Percentiles rank a stretch among this genome's conserved stretches.
Conservation (phyloP, 1,140 invertebrate genomes). For the Melipona quadrifasciata region DNA sequence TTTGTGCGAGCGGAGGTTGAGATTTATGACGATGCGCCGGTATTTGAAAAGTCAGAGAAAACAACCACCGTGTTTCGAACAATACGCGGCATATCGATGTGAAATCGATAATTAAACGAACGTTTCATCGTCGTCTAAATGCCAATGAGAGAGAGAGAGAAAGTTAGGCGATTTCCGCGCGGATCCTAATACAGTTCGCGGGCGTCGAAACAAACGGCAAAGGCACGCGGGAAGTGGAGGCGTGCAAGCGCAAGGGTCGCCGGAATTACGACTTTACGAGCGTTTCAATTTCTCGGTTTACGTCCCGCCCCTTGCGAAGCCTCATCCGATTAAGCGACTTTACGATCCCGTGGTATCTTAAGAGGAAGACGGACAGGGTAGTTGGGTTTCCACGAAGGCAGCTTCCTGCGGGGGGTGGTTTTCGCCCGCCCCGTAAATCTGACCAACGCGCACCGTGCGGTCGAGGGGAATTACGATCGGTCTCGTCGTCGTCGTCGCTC, state of each 20-base stretch:
- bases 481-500: background rate
- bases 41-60: background rate
- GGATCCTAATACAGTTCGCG: background rate
- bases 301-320: slow-evolving; percentile 47
- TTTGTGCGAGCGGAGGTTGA: too few relatives aligned
- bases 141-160: too few relatives aligned
- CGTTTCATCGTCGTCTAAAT: background rate
- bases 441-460: slow-evolving; percentile 7
- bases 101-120: background rate
- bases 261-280: slow-evolving; percentile 69
- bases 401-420: slow-evolving; percentile 1
- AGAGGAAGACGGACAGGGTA: slow-evolving; percentile 33
- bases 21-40: background rate
- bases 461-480: slow-evolving; percentile 11
- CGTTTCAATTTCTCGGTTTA: slow-evolving; percentile 66
- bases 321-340: slow-evolving; percentile 75
- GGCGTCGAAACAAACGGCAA: background rate
- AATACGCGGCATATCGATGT: background rate
- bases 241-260: slow-evolving; percentile 13
- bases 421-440: slow-evolving; percentile 55
- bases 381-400: slow-evolving; percentile 31
- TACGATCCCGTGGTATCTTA: slow-evolving; percentile 64
- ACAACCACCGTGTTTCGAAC: background rate
- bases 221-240: slow-evolving; percentile 1
- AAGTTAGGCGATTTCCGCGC: background rate